Evolutionary conservation across 2,888 invertebrate genomes (phyloP).

Genomic region (Xanthia togata): DNA sequence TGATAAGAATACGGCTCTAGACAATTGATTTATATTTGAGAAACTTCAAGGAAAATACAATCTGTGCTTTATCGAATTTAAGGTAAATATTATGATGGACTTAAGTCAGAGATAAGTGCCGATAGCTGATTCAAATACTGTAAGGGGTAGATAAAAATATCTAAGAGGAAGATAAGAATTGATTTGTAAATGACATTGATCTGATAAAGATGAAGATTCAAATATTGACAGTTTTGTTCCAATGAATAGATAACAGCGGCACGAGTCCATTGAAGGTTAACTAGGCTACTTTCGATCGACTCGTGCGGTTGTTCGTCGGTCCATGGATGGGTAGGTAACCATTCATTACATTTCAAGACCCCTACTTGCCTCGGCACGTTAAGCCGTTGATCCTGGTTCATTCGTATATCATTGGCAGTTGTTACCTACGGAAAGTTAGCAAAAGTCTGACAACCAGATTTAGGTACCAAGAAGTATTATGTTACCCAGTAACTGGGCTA

Average conservation of each 20-base stretch:
- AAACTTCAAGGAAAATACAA: not conserved
- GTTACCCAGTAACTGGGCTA: no score
- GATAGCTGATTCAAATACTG: not conserved
- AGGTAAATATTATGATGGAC: not conserved
- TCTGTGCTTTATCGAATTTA: not conserved
- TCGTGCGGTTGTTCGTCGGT: not conserved
- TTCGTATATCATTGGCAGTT: not conserved
- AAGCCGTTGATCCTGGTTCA: not conserved
- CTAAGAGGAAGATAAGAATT: slow-evolving; percentile 6
- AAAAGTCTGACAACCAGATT: not conserved
- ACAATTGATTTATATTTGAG: not conserved
- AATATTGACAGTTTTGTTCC: not conserved
- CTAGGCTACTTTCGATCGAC: not conserved
- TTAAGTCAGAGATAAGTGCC: not conserved
- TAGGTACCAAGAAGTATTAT: no score
- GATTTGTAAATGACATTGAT: not conserved
- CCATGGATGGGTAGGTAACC: not conserved
- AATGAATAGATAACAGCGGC: no score
- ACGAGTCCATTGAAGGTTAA: not conserved
- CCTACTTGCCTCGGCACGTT: no score
- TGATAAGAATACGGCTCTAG: not conserved
- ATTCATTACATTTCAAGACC: no score
- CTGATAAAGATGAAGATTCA: not conserved
- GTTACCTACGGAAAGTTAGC: no score
- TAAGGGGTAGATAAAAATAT: slow-evolving; percentile 19